Percentiles rank a stretch among this genome's conserved stretches.
Conservation (phyloP, 2,797 vertebrate species). For the Octomys mimax region DNA sequence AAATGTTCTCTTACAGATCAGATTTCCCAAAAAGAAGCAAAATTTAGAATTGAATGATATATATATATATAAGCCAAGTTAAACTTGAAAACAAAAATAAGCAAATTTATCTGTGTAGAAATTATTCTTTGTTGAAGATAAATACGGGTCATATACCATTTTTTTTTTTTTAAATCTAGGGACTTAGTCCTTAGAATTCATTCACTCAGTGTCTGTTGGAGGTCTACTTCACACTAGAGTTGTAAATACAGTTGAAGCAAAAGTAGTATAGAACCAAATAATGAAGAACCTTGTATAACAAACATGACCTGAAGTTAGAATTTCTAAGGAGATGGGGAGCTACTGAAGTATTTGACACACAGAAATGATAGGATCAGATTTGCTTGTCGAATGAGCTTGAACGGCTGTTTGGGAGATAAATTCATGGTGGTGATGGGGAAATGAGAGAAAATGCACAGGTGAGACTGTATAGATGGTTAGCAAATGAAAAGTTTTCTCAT, state of each 20-base stretch:
- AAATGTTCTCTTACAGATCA: slow-evolving; percentile 50
- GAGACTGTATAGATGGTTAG: not conserved
- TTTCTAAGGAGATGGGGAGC: not conserved
- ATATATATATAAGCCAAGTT: not conserved
- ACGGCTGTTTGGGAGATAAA: slow-evolving; percentile 35
- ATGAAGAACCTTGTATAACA: not conserved
- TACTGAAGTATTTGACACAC: not conserved
- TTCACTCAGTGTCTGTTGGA: not conserved
- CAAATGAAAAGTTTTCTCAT: not conserved
- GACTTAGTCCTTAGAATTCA: slow-evolving; percentile 15
- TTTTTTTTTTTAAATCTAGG: not conserved
- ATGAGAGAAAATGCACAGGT: not conserved
- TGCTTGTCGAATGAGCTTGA: not conserved
- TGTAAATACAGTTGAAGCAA: slow-evolving; percentile 14
- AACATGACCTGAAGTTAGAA: not conserved
- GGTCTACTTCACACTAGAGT: not conserved
- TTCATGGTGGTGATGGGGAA: not conserved
- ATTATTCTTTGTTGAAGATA: slow-evolving; percentile 35
- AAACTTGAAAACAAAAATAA: slow-evolving; percentile 46
- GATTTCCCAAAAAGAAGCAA: slow-evolving; percentile 51
- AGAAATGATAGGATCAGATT: not conserved
- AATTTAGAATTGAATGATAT: slow-evolving; percentile 57
- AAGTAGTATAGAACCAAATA: not conserved
- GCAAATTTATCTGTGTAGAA: slow-evolving; percentile 21
- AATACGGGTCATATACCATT: not conserved